Conservation (phyloP, 2,113 vertebrate species). For the Tachysurus fulvidraco region DNA sequence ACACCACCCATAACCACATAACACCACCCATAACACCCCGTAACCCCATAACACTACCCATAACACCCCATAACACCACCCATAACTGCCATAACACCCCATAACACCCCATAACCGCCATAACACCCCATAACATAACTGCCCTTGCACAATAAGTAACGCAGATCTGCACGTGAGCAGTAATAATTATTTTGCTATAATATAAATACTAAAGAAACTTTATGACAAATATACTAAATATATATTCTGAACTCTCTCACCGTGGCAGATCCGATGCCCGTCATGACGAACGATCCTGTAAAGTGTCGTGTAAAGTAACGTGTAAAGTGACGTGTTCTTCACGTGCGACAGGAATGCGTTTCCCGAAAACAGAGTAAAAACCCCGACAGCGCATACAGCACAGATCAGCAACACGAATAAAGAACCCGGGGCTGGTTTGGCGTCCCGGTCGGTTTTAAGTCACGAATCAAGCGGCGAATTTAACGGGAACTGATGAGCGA, state of each 20-base stretch:
- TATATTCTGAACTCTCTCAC: conserved; percentile 3
- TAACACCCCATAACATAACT: background rate
- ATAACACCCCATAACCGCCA: too few relatives aligned
- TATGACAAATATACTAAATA: background rate
- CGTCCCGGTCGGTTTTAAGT: background rate
- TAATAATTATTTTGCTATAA: background rate
- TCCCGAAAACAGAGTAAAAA: background rate
- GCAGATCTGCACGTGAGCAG: too few relatives aligned
- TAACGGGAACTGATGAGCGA: background rate
- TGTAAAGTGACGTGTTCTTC: background rate
- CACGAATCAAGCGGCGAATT: background rate
- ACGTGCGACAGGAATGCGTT: conserved; percentile 14
- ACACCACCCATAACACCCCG: too few relatives aligned
- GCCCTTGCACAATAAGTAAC: too few relatives aligned
- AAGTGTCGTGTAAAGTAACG: background rate
- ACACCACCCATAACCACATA: too few relatives aligned
- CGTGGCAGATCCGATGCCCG: conserved; percentile 28
- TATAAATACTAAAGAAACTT: background rate
- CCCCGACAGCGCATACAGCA: background rate
- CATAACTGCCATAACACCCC: too few relatives aligned
- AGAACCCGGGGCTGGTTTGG: background rate
- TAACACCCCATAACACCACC: too few relatives aligned
- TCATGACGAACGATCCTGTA: conserved; percentile 16
- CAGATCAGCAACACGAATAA: background rate
- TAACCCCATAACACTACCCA: too few relatives aligned